phyloP scores from a whole-genome alignment of 2,797 vertebrate genomes.

The Anas bahamensis region DNA sequence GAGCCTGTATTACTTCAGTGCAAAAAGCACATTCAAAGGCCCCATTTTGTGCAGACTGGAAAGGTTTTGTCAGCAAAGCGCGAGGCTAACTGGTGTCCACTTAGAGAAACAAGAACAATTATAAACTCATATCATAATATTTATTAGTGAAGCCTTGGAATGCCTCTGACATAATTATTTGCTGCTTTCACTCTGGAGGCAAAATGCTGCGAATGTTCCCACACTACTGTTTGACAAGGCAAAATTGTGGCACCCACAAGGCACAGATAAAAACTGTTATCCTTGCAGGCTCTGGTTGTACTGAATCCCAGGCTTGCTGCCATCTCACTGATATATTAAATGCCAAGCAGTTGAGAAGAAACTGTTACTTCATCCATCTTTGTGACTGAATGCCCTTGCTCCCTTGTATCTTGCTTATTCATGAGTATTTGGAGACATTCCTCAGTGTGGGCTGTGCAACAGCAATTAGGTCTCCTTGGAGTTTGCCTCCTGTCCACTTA shows the following conservation, averaged over 20 bases:
- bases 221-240: background rate
- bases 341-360: background rate
- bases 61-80: background rate
- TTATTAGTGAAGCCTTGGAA: background rate
- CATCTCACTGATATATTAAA: conserved; percentile 35
- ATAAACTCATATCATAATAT: too few species aligned
- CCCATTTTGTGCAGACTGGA: background rate
- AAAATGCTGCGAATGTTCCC: background rate
- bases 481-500: background rate
- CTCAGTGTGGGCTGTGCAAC: background rate
- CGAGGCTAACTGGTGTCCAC: background rate
- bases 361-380: conserved; percentile 33
- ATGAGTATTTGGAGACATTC: background rate
- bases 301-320: conserved; percentile 23
- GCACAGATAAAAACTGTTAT: background rate
- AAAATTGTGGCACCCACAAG: background rate
- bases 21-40: background rate
- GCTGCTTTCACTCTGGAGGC: background rate
- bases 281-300: background rate
- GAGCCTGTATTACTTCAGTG: background rate
- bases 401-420: conserved; percentile 30
- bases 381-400: background rate
- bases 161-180: background rate
- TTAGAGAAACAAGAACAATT: background rate
- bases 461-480: background rate